Base-by-base conservation (phyloP, 2,888 invertebrate genomes). In the Octodonta nipae region DNA sequence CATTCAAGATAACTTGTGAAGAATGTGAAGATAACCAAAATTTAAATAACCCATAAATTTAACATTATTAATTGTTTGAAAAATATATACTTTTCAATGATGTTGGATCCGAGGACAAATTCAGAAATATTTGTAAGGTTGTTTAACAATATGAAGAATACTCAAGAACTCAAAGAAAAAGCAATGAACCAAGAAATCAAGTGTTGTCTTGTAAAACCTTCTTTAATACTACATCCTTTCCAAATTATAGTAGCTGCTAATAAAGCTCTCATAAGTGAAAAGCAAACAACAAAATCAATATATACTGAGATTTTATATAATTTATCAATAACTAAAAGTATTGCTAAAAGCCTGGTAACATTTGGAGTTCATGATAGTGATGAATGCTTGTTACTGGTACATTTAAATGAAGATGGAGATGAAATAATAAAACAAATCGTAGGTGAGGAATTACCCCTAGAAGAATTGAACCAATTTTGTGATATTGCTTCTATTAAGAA, bases 241-340 rank as follows among this genome's bases (percentile, higher is more conserved):
- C 72, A 73, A 58, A 57, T 79, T 6, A 65, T 66, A 0, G 67
- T 76, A 5, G 79, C 80, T 1, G 75, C 77, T 1, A 80, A 81
- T 50, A 74, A 70, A 52, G 78, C 80, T 2, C 64, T 65, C 0
- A 45, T 71, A 1, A 60, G 68, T 2, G 62, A 67, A 29, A 68
- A 65, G 44, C 58, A 75, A 51, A 69, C 70, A 0, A 81, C 81
- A 1, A 71, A 68, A 47, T 69, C 66, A 5, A 48, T 79, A 1
- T 73, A 64, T 49, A 69, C 76, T 0, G 81, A 82, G 58, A 66
- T 79, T 28, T 50, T 82, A 11, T 81, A 68, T 51, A 76, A 75
- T 54, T 60, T 82, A 36, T 79, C 79, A 0, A 56, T 71, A 1
- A 71, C 77, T 0, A 77, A 72, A 49, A 79, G 78, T 45, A 82